phyloP scores from a whole-genome alignment of 2,797 vertebrate genomes.

The Labeo calbasu region DNA sequence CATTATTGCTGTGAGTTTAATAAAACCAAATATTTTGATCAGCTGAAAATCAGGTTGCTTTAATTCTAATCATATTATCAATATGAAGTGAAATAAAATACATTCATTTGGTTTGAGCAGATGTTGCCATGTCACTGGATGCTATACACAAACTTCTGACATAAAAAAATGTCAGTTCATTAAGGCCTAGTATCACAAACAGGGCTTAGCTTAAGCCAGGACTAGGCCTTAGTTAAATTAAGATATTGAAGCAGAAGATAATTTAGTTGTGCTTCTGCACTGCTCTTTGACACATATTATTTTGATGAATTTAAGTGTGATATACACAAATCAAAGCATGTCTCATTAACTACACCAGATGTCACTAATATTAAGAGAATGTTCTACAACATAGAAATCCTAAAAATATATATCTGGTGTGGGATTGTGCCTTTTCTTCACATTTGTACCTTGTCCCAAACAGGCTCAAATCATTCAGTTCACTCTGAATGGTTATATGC shows the following conservation, averaged over 20 bases:
- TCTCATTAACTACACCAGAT: background rate
- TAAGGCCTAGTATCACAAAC: no score
- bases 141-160: no score
- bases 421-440: background rate
- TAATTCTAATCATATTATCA: background rate
- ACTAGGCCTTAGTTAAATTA: no score
- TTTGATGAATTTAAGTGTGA: no score
- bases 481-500: background rate
- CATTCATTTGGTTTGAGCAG: background rate
- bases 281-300: no score
- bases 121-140: background rate
- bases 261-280: no score
- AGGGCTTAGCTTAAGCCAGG: no score
- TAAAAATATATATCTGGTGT: background rate
- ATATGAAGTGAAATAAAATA: background rate
- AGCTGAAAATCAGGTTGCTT: no score
- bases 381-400: background rate
- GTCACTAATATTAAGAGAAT: background rate
- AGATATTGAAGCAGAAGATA: no score
- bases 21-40: background rate
- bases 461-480: background rate
- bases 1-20: conserved; percentile 91
- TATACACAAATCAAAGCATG: no score
- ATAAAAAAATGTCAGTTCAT: no score
- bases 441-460: background rate